Conservation (phyloP, 1,140 invertebrate species). For the Zophobas morio region DNA sequence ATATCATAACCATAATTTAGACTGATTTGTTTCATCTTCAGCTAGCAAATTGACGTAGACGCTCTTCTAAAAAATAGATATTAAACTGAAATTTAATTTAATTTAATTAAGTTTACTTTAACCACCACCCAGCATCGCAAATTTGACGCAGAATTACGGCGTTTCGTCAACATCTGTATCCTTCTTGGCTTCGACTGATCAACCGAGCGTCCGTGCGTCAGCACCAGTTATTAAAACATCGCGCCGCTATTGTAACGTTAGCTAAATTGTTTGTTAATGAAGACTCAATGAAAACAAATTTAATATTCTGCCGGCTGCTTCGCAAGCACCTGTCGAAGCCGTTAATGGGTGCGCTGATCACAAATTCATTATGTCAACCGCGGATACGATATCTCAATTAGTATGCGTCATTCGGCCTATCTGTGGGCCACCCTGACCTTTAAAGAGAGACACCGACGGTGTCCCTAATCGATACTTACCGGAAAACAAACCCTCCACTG, state of each 20-base stretch:
- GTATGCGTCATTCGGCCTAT: constrained; percentile 52
- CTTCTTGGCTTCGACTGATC: background rate
- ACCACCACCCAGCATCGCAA: too few species aligned
- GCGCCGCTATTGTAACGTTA: constrained; percentile 32
- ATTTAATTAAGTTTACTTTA: too few species aligned
- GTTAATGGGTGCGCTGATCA: constrained; percentile 57
- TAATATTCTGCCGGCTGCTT: constrained; percentile 46
- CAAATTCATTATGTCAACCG: constrained; percentile 60
- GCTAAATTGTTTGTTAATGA: constrained; percentile 50
- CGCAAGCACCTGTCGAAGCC: constrained; percentile 53
- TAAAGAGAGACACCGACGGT: constrained; percentile 24
- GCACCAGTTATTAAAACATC: constrained; percentile 17
- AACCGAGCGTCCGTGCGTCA: constrained; percentile 1
- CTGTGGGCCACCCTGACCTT: constrained; percentile 47
- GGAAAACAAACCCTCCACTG: constrained; percentile 31
- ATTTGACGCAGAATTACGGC: too few species aligned
- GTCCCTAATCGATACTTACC: constrained; percentile 34
- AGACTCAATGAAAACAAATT: constrained; percentile 52
- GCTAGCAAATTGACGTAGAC: too few species aligned
- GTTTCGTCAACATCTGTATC: too few species aligned
- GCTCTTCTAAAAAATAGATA: too few species aligned
- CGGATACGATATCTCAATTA: constrained; percentile 58
- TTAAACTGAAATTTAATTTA: too few species aligned
- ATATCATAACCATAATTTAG: too few species aligned
- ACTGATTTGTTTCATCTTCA: too few species aligned